These are phyloP conservation scores for Apis cerana DNA, from an alignment of 1,140 invertebrate species.

Conservation along the genomic window DNA sequence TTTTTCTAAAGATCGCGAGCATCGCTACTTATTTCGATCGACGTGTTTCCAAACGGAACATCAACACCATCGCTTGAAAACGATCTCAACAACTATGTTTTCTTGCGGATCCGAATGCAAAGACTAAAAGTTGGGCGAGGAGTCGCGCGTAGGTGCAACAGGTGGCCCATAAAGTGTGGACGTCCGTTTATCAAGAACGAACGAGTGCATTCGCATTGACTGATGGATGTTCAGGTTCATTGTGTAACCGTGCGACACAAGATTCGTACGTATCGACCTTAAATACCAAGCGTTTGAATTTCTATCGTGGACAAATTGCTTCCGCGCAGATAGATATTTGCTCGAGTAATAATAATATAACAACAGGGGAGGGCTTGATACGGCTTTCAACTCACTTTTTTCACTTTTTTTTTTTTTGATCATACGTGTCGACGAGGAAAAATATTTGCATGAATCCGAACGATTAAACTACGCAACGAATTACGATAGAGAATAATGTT, in stretches of 20 bases:
- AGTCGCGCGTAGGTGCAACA: slow-evolving; percentile 73
- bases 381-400: not conserved
- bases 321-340: not conserved
- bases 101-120: slow-evolving; percentile 63
- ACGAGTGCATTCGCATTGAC: slow-evolving; percentile 76
- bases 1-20: not conserved
- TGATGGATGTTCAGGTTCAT: slow-evolving; percentile 72
- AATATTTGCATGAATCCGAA: too few relatives aligned
- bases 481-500: too few relatives aligned
- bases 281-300: slow-evolving; percentile 54
- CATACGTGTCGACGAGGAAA: too few relatives aligned
- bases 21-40: slow-evolving; percentile 1
- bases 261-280: slow-evolving; percentile 61
- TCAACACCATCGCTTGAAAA: slow-evolving; percentile 21
- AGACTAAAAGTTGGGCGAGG: slow-evolving; percentile 73
- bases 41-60: slow-evolving; percentile 10
- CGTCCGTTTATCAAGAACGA: slow-evolving; percentile 77
- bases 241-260: slow-evolving; percentile 62
- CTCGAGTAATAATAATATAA: not conserved
- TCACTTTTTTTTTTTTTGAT: not conserved
- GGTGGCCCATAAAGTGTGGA: slow-evolving; percentile 75
- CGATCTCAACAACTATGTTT: slow-evolving; percentile 47
- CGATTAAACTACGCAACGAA: too few relatives aligned
- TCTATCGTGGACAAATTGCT: slow-evolving; percentile 8
- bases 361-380: not conserved